Evolutionary conservation across 2,888 invertebrate genomes (phyloP).

Genomic region (Patella caerulea): DNA sequence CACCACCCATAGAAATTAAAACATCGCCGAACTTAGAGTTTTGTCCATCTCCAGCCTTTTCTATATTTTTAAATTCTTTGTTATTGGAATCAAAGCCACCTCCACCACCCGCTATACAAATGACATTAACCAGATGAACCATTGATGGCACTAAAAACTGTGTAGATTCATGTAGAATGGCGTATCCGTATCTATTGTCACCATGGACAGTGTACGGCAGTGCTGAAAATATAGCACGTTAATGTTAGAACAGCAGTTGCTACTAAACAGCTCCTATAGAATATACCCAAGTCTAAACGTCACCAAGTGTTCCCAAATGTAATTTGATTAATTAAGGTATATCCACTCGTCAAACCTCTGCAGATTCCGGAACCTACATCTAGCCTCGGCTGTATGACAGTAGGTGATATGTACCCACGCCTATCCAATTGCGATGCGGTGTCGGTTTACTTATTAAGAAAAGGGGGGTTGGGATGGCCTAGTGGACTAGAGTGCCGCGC

Average conservation of each 20-base stretch:
- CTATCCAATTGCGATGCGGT: too few relatives aligned
- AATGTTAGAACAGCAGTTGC: background rate
- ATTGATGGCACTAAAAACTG: slow-evolving; percentile 34
- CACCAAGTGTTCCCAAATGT: too few relatives aligned
- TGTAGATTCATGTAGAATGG: slow-evolving; percentile 29
- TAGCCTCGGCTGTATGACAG: too few relatives aligned
- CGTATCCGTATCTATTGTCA: slow-evolving; percentile 27
- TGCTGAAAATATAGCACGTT: slow-evolving; percentile 16
- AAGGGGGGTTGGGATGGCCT: too few relatives aligned
- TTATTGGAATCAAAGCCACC: slow-evolving; percentile 36
- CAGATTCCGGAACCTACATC: too few relatives aligned
- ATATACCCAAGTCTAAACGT: too few relatives aligned
- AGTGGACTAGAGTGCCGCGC: too few relatives aligned
- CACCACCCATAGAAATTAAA: slow-evolving; percentile 37
- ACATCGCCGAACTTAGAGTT: slow-evolving; percentile 34
- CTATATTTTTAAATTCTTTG: background rate
- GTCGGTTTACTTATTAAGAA: too few relatives aligned
- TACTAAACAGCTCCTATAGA: too few relatives aligned
- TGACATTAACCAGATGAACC: slow-evolving; percentile 33
- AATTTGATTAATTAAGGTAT: too few relatives aligned
- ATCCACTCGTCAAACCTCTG: too few relatives aligned
- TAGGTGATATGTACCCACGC: too few relatives aligned
- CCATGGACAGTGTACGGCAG: slow-evolving; percentile 29
- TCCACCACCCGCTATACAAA: slow-evolving; percentile 41
- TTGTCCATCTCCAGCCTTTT: slow-evolving; percentile 36